phyloP scores from a whole-genome alignment of 2,888 invertebrate species.

The Dermolepida albohirtum region DNA sequence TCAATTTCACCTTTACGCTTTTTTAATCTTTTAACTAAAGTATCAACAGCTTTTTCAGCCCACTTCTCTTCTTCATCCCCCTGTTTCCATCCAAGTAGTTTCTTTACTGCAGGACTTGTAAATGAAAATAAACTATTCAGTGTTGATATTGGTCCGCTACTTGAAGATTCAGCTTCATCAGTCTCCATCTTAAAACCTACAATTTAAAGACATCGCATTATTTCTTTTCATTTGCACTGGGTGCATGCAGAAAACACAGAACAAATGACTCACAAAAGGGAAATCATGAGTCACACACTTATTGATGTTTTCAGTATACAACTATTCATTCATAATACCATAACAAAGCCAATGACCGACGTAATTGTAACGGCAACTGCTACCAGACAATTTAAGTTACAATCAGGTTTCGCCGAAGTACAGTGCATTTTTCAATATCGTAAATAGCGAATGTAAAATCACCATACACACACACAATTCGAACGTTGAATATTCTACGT shows the following conservation, averaged over 20 bases:
- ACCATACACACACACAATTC: conserved; percentile 29
- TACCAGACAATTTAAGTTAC: conserved; percentile 34
- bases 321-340: conserved; percentile 42
- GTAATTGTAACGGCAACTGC: conserved; percentile 35
- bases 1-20: conserved; percentile 96
- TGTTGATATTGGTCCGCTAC: conserved; percentile 90
- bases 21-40: conserved; percentile 95
- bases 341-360: conserved; percentile 45
- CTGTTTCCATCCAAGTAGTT: conserved; percentile 96
- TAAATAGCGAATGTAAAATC: conserved; percentile 46
- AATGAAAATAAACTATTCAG: conserved; percentile 97
- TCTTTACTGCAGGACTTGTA: conserved; percentile 95
- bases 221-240: conserved; percentile 21
- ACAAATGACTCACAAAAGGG: conserved; percentile 61
- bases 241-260: conserved; percentile 40
- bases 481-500: conserved; percentile 28
- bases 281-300: conserved; percentile 61
- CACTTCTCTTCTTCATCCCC: conserved; percentile 99
- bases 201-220: conserved; percentile 29
- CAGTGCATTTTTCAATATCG: conserved; percentile 47
- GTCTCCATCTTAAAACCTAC: conserved; percentile 74
- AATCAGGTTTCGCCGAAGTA: conserved; percentile 48
- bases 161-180: conserved; percentile 87
- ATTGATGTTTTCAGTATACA: conserved; percentile 55
- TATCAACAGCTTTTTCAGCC: conserved; percentile 99